A percentile compares a stretch with the other conserved stretches of the same genome.
phyloP scores from a whole-genome alignment of 2,888 invertebrate species.

The Andricus curvator region DNA sequence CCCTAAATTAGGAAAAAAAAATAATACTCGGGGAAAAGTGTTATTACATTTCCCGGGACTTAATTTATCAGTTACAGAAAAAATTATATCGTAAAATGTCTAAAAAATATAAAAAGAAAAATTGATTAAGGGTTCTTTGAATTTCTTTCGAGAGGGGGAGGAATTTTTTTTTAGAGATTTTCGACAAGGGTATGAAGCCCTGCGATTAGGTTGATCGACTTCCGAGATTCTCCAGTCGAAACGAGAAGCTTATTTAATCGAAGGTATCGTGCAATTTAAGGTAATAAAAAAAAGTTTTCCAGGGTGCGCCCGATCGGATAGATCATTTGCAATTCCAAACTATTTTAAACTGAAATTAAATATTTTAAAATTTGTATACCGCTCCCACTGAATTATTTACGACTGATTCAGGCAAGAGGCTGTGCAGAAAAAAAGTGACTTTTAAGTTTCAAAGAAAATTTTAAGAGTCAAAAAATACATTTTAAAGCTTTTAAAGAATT shows the following conservation, averaged over 20 bases:
- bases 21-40: background rate
- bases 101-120: background rate
- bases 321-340: constrained; percentile 46
- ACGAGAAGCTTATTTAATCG: constrained; percentile 57
- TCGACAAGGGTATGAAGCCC: constrained; percentile 28
- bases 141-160: background rate
- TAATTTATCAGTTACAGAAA: background rate
- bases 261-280: constrained; percentile 72
- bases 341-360: background rate
- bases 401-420: constrained; percentile 11
- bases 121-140: background rate
- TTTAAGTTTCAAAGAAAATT: background rate
- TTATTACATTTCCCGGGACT: background rate
- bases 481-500: constrained; percentile 1
- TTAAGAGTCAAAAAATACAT: background rate
- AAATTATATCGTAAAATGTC: background rate
- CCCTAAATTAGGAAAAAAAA: background rate
- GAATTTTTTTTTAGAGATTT: background rate
- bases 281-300: constrained; percentile 61
- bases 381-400: background rate
- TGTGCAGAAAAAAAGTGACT: background rate
- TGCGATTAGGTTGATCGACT: background rate
- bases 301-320: constrained; percentile 58
- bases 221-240: background rate
- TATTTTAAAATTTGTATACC: background rate